phyloP scores from a whole-genome alignment of 2,113 vertebrate species.

The Morone saxatilis region DNA sequence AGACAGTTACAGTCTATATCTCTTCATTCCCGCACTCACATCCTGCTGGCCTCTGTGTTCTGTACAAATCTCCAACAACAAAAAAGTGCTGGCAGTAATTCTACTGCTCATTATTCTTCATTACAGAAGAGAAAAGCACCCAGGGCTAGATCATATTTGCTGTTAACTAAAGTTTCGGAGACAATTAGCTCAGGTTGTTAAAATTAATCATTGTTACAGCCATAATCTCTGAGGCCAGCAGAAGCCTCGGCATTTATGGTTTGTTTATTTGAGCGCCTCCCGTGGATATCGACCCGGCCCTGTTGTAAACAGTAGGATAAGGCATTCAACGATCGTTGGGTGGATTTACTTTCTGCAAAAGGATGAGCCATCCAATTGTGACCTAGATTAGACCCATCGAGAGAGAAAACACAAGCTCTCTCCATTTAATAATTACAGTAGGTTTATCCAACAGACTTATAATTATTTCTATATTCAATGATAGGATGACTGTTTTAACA shows the following conservation, averaged over 20 bases:
- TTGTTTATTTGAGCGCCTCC: conserved; percentile 78
- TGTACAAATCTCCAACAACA: conserved; percentile 52
- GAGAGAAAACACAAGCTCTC: conserved; percentile 41
- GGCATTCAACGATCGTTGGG: conserved; percentile 64
- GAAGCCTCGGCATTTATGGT: conserved; percentile 74
- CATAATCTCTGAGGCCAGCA: conserved; percentile 70
- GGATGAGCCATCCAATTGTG: conserved; percentile 65
- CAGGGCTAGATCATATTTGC: conserved; percentile 80
- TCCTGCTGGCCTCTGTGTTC: conserved; percentile 60
- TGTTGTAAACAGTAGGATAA: conserved; percentile 74
- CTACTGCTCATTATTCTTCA: conserved; percentile 80
- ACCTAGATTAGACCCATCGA: conserved; percentile 64
- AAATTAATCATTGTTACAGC: conserved; percentile 83
- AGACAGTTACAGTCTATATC: conserved; percentile 59
- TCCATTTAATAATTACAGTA: conserved; percentile 49
- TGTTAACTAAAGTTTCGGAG: conserved; percentile 83
- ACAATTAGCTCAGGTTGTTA: conserved; percentile 83
- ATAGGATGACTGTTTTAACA: neutral
- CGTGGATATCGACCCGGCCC: conserved; percentile 70
- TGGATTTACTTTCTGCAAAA: conserved; percentile 71
- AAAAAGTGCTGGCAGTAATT: conserved; percentile 70
- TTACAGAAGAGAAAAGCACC: conserved; percentile 75
- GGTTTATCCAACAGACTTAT: conserved; percentile 51
- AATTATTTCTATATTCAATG: conserved; percentile 38
- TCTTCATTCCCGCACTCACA: conserved; percentile 65